Evolutionary conservation across 2,888 invertebrate species (phyloP).

Genomic region (Aspidapion aeneum): DNA sequence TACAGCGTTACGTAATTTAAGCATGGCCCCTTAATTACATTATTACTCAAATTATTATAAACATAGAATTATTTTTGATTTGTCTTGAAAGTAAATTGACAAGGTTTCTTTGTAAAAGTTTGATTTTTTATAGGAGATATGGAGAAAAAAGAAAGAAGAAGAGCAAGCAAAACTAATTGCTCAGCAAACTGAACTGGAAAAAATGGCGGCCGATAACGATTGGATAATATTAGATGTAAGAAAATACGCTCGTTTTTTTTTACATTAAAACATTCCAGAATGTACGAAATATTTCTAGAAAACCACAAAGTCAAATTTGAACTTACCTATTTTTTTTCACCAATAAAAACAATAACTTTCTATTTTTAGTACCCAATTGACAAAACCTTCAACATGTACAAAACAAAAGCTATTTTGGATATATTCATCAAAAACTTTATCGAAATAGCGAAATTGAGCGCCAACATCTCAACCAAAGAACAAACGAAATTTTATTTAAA

Average conservation of each 20-base stretch:
- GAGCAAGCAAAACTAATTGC: slow-evolving; percentile 27
- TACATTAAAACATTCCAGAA: too few relatives aligned
- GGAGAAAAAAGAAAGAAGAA: slow-evolving; percentile 21
- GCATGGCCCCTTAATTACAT: too few relatives aligned
- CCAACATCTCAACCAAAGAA: slow-evolving; percentile 56
- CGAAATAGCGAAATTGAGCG: slow-evolving; percentile 64
- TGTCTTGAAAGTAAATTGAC: too few relatives aligned
- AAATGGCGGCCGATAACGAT: slow-evolving; percentile 38
- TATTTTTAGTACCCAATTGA: slow-evolving; percentile 43
- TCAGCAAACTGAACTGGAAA: slow-evolving; percentile 55
- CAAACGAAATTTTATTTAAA: slow-evolving; percentile 66
- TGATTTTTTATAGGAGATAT: slow-evolving; percentile 23
- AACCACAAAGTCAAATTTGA: too few relatives aligned
- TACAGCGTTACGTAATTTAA: too few relatives aligned
- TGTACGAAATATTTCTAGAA: too few relatives aligned
- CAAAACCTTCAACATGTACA: slow-evolving; percentile 52
- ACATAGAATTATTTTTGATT: too few relatives aligned
- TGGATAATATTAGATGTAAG: neutral
- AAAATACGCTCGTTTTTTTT: neutral
- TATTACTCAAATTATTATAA: too few relatives aligned
- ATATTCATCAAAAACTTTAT: slow-evolving; percentile 71
- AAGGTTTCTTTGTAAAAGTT: too few relatives aligned
- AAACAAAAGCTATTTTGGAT: slow-evolving; percentile 60
- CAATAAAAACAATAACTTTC: too few relatives aligned
- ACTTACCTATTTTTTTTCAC: too few relatives aligned